Evolutionary conservation across 2,797 vertebrate species (phyloP).

Genomic region (Microctenopoma stevenorrisi): DNA sequence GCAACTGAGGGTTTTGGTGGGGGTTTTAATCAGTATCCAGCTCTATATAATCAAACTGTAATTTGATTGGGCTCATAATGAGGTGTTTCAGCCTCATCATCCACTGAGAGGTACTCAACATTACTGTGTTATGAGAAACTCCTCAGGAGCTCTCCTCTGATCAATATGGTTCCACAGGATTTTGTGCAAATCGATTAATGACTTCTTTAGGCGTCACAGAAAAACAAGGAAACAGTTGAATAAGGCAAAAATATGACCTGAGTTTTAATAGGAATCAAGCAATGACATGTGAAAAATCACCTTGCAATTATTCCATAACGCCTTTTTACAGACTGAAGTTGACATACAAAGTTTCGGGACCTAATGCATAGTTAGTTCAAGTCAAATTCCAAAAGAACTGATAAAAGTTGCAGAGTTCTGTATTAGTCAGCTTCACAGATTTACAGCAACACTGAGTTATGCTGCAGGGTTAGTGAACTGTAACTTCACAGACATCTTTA

Average conservation of each 20-base stretch:
- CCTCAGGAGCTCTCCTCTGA: conserved; percentile 8
- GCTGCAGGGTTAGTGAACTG: conserved; percentile 18
- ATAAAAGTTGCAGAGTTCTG: conserved; percentile 1
- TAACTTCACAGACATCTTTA: conserved; percentile 32
- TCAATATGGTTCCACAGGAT: conserved; percentile 19
- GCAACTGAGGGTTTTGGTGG: conserved; percentile 4
- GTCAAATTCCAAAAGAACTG: not conserved
- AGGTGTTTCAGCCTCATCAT: conserved; percentile 37
- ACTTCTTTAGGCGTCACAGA: conserved; percentile 2
- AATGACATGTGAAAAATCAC: conserved; percentile 6
- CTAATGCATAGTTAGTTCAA: not conserved
- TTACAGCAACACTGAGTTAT: conserved; percentile 47
- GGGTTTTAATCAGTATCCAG: conserved; percentile 39
- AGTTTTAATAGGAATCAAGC: conserved; percentile 1
- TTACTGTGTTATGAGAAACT: conserved; percentile 20
- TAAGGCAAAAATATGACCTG: not conserved
- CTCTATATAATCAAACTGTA: conserved; percentile 45
- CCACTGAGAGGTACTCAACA: conserved; percentile 28
- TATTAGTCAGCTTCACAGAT: conserved; percentile 13
- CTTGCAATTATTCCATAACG: conserved; percentile 6
- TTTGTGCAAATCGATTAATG: conserved; percentile 25
- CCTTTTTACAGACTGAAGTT: conserved; percentile 6
- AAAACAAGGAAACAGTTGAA: conserved; percentile 26
- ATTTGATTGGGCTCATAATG: conserved; percentile 46
- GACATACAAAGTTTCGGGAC: conserved; percentile 1